Conservation (phyloP, 2,888 invertebrate genomes). For the Hyalella azteca region DNA sequence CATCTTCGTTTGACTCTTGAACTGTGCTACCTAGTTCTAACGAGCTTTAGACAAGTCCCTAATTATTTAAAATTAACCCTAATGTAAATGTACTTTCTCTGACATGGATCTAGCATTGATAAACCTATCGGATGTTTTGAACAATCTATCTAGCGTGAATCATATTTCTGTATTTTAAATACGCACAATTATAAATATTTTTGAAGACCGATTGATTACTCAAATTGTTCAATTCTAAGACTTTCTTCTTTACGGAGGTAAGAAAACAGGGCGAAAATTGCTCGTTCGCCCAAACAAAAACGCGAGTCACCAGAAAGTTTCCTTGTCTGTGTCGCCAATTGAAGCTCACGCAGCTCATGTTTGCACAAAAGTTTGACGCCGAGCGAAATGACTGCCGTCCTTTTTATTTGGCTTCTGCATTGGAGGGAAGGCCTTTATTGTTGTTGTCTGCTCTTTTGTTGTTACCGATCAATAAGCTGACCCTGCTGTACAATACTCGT, state of each 20-base stretch:
- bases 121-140: not conserved
- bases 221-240: not conserved
- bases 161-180: not conserved
- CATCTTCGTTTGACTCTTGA: too few relatives aligned
- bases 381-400: not conserved
- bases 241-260: not conserved
- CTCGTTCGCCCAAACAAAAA: not conserved
- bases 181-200: not conserved
- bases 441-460: conserved; percentile 12
- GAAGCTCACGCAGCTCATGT: not conserved
- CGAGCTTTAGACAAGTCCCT: too few relatives aligned
- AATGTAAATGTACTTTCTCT: too few relatives aligned
- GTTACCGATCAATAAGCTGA: not conserved
- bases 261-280: not conserved
- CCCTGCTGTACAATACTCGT: too few relatives aligned
- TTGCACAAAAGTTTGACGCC: not conserved
- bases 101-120: too few relatives aligned
- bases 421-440: not conserved
- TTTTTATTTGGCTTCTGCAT: not conserved
- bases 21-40: too few relatives aligned
- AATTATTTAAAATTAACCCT: too few relatives aligned
- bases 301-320: not conserved
- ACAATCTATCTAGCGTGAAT: not conserved
- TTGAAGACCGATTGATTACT: not conserved
- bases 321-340: not conserved